phyloP scores from a whole-genome alignment of 2,888 invertebrate species.

The Meiosimyza decipiens region DNA sequence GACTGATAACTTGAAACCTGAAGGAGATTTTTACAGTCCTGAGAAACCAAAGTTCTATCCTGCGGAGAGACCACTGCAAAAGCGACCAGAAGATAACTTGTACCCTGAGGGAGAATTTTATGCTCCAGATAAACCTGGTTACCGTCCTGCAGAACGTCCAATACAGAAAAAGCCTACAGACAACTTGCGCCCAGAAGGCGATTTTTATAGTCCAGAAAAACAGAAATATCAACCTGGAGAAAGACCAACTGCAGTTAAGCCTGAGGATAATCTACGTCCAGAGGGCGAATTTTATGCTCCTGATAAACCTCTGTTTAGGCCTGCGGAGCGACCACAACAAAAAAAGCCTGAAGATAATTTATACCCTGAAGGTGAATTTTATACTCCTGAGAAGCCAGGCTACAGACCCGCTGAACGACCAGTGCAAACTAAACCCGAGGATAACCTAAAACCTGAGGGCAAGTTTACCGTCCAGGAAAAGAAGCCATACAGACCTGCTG shows the following conservation, averaged over 20 bases:
- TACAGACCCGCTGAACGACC: slow-evolving; percentile 69
- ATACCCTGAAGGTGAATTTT: slow-evolving; percentile 70
- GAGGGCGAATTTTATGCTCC: slow-evolving; percentile 67
- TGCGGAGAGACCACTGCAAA: slow-evolving; percentile 69
- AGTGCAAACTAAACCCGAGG: slow-evolving; percentile 67
- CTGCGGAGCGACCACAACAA: slow-evolving; percentile 67
- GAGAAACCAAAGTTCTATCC: slow-evolving; percentile 59
- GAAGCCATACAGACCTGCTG: slow-evolving; percentile 59
- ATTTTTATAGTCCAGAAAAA: slow-evolving; percentile 64
- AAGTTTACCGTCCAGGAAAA: slow-evolving; percentile 69
- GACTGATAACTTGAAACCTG: slow-evolving; percentile 67
- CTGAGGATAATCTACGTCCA: slow-evolving; percentile 70
- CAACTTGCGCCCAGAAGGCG: slow-evolving; percentile 66
- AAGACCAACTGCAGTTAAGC: slow-evolving; percentile 67
- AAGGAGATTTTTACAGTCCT: slow-evolving; percentile 69
- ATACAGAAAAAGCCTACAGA: slow-evolving; percentile 65
- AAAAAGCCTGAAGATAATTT: slow-evolving; percentile 68
- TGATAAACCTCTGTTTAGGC: slow-evolving; percentile 61
- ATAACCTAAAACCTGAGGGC: slow-evolving; percentile 72
- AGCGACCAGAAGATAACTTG: slow-evolving; percentile 70
- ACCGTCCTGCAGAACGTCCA: slow-evolving; percentile 68
- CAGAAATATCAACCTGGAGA: slow-evolving; percentile 60
- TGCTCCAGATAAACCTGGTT: slow-evolving; percentile 66
- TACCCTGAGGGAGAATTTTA: slow-evolving; percentile 72
- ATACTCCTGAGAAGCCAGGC: slow-evolving; percentile 62